Evolutionary conservation across 2,113 vertebrate species (phyloP), one percentile per base, ranked within the genome.

Genomic region (Heterotis niloticus): DNA sequence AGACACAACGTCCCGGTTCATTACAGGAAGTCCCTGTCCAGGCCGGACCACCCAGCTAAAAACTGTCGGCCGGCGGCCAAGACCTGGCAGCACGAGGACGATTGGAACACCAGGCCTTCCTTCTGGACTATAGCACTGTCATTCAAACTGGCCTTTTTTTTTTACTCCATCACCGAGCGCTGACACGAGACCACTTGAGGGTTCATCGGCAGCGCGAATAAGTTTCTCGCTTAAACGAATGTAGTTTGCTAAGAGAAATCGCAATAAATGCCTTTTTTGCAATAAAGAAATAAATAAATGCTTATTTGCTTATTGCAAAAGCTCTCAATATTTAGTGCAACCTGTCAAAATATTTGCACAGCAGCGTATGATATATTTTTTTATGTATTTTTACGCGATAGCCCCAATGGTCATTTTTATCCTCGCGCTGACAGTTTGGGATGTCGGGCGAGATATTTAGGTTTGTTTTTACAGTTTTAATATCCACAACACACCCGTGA

Each of bases 391-490:
- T 73, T 34, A 66, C 79, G 84, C 79, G 64, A 76, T 71, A 69
- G 80, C 77, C 68, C 73, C 87, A 84, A 84, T 82, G 83, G 81
- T 84, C 78, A 79, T 81, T 82, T 64, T 66, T 51, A 64, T 59
- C 29, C 69, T 24, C 71, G 79, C 80, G 86, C 85, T 87, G 5
- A 20, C 60, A 4, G 14, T 20, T 17, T 20, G 14, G 20, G 14
- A 62, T 17, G 60, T 62, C 4, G 12, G 60, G 4, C 14, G 13
- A 62, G 60, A 20, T 44, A 44, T 44, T 44, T 44, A 44, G 34
- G 34, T 44, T n/a, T n/a, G n/a, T n/a, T 44, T 44, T 44, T 44
- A 44, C 7, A 4, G 34, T 44, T 44, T 44, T 44, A 44, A 4
- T 44, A 44, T 44, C 34, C 34, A 44, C 34, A 44, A 44, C 34